Evolutionary conservation across 2,797 vertebrate species (phyloP), one percentile per base, ranked within the genome.

Genomic region (Syndactyla subalaris): DNA sequence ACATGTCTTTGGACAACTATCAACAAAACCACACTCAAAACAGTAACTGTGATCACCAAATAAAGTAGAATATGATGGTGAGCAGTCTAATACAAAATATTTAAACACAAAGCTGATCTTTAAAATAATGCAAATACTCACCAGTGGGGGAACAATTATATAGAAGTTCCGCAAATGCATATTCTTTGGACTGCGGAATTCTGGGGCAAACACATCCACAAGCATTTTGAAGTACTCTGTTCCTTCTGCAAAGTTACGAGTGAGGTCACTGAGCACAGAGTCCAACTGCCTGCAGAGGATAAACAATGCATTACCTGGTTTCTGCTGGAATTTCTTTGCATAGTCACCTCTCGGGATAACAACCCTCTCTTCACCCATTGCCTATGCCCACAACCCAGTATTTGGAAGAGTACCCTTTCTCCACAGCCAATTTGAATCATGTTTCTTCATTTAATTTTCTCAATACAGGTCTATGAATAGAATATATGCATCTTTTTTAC

Each of bases 211-310:
- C 71, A 99, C 99, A 12, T 98, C 99, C 94, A 99, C 99, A 43
- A 99, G 98, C 99, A 99, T 99, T 97, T 99, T 99, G 98, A 99
- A 99, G 95, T 99, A 99, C 91, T 99, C 99, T 0, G 99, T 99
- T 61, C 99, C 99, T 94, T 99, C 99, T 0, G 99, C 99, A 73
- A 99, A 99, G 97, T 99, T 99, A 66, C 98, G 98, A 5, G 99
- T 99, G 85, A 99, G 98, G 96, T 99, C 99, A 68, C 98, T 93
- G 22, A 99, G 98, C 46, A 99, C 99, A 13, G 97, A 98, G 96
- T 99, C 99, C 82, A 99, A 77, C 87, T 98, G 98, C 88, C 98
- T 98, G 89, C 54, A 96, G 80, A 96, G 80, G 48, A 66, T 6
- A 68, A 94, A 23, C 32, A 61, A 22, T 0, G 10, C 3, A 22